Evolutionary conservation across 2,888 invertebrate genomes (phyloP).

Genomic region (Lithodes maja): DNA sequence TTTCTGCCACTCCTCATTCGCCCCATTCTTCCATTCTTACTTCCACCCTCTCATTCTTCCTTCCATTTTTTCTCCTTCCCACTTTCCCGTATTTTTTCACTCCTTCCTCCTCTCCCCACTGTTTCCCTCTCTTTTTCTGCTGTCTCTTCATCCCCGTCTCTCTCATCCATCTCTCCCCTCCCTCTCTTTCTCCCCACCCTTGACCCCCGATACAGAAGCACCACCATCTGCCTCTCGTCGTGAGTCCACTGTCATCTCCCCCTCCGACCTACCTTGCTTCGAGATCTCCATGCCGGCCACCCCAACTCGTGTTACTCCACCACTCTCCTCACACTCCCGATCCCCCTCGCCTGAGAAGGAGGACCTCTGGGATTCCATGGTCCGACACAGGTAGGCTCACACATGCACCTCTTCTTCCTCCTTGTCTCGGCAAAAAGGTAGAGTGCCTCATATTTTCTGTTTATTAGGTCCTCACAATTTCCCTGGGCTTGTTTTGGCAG

Average conservation of each 20-base stretch:
- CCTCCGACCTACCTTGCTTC: conserved; percentile 45
- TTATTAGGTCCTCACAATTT: no score
- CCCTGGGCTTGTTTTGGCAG: no score
- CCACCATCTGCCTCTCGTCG: conserved; percentile 44
- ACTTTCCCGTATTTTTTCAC: background rate
- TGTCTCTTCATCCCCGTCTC: background rate
- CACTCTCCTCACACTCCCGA: conserved; percentile 55
- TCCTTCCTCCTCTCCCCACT: background rate
- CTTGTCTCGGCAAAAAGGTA: no score
- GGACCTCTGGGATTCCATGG: conserved; percentile 62
- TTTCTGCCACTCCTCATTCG: background rate
- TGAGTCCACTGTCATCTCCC: conserved; percentile 52
- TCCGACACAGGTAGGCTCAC: conserved; percentile 63
- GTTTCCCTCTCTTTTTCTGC: background rate
- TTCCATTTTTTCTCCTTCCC: background rate
- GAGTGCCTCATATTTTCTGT: no score
- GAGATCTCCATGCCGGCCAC: conserved; percentile 60
- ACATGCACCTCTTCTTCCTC: background rate
- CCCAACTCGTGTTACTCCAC: conserved; percentile 57
- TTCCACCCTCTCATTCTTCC: background rate
- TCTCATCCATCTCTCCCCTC: background rate
- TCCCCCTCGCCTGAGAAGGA: conserved; percentile 69
- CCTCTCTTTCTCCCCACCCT: background rate
- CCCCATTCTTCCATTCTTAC: background rate
- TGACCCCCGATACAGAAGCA: conserved; percentile 16